These are phyloP conservation scores for Megatriorchis doriae DNA, from an alignment of 2,113 vertebrate genomes.

Conservation along the genomic window DNA sequence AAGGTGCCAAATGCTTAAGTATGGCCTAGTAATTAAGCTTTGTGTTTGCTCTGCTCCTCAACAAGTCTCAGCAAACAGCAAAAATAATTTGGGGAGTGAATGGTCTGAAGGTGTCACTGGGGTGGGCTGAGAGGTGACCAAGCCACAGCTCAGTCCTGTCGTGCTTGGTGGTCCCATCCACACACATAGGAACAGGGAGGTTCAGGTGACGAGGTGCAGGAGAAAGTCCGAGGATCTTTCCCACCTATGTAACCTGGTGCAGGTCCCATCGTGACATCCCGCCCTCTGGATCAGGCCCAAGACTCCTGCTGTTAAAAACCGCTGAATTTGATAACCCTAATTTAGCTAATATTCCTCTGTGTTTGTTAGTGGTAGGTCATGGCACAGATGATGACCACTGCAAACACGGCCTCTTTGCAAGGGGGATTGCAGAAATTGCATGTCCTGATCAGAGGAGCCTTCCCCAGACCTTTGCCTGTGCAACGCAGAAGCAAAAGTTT, in stretches of 20 bases:
- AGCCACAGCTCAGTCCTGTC: background rate
- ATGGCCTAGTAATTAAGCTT: background rate
- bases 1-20: background rate
- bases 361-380: rapidly evolving
- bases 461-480: background rate
- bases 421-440: rapidly evolving
- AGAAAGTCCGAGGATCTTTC: background rate
- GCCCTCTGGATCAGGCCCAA: background rate
- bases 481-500: background rate
- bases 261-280: background rate
- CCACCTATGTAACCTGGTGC: background rate
- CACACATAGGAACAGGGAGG: background rate
- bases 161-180: background rate
- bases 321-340: background rate
- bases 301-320: background rate
- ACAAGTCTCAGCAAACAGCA: background rate
- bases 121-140: background rate
- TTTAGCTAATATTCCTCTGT: background rate
- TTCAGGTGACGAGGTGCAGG: background rate
- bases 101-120: background rate
- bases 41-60: background rate
- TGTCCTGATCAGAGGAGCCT: background rate
- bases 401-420: background rate
- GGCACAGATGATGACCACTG: background rate
- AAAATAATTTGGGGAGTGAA: background rate